A percentile compares a stretch with the other conserved stretches of the same genome.
These are phyloP conservation scores for Leptobrachium ailaonicum DNA, from an alignment of 2,113 vertebrate genomes.

Conservation along the genomic window DNA sequence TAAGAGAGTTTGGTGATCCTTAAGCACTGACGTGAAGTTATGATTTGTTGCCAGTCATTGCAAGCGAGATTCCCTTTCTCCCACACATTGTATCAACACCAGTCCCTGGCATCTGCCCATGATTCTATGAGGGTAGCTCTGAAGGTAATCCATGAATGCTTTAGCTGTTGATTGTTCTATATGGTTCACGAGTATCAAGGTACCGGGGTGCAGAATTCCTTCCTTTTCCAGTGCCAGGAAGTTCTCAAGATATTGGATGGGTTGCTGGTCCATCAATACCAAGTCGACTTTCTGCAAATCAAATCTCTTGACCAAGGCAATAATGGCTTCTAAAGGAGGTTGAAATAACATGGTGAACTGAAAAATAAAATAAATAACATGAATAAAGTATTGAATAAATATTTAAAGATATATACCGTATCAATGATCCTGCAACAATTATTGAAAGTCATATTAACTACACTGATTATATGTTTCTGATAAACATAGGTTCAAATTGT, in stretches of 20 bases:
- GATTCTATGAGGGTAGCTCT: conserved; percentile 27
- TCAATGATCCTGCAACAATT: too few species aligned
- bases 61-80: neutral
- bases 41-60: too few species aligned
- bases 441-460: too few species aligned
- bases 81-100: conserved; percentile 46
- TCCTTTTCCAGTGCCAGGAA: conserved; percentile 58
- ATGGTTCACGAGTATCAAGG: conserved; percentile 59
- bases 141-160: conserved; percentile 52
- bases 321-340: conserved; percentile 60
- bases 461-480: too few species aligned
- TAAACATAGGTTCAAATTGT: too few species aligned
- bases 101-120: conserved; percentile 43
- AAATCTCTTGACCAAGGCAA: conserved; percentile 35
- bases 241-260: conserved; percentile 59
- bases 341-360: conserved; percentile 66
- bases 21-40: too few species aligned
- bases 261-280: conserved; percentile 67
- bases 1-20: too few species aligned
- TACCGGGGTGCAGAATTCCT: conserved; percentile 55
- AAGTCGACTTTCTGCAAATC: conserved; percentile 50
- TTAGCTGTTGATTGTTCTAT: conserved; percentile 14
- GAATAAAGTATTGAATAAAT: too few species aligned
- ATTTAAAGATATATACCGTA: too few species aligned
- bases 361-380: neutral